phyloP scores from a whole-genome alignment of 2,113 vertebrate genomes.

The Pygathrix nemaeus region DNA sequence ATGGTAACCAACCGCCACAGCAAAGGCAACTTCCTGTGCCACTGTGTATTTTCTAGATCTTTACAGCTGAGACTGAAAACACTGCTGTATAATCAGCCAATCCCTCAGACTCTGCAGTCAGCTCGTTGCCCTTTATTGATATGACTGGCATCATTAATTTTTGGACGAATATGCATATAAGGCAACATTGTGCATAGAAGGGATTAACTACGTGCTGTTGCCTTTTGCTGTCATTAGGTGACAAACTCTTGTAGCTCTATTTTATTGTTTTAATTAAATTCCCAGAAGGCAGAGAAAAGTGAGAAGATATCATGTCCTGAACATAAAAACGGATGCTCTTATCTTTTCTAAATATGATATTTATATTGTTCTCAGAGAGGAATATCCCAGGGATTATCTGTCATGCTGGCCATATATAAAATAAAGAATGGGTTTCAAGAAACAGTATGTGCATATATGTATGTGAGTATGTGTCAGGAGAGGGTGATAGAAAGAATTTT shows the following conservation, averaged over 20 bases:
- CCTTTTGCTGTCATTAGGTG: constrained; percentile 57
- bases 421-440: neutral
- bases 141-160: constrained; percentile 54
- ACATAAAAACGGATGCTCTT: neutral
- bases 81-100: neutral
- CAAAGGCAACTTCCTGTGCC: neutral
- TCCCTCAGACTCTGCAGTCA: neutral
- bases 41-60: neutral
- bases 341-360: constrained; percentile 32
- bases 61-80: neutral
- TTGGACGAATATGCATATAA: constrained; percentile 50
- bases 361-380: constrained; percentile 49
- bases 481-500: neutral
- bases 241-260: constrained; percentile 38
- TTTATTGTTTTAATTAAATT: constrained; percentile 68
- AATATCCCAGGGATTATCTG: constrained; percentile 53
- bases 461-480: neutral
- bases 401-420: neutral
- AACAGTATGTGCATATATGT: neutral
- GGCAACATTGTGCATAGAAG: constrained; percentile 11
- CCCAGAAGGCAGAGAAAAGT: constrained; percentile 1
- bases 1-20: constrained; percentile 44
- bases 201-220: constrained; percentile 47
- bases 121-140: constrained; percentile 47
- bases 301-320: neutral